These are phyloP conservation scores for Hemicentrotus pulcherrimus DNA, from an alignment of 35 echinoderm and acorn worm species.

Conservation along the genomic window DNA sequence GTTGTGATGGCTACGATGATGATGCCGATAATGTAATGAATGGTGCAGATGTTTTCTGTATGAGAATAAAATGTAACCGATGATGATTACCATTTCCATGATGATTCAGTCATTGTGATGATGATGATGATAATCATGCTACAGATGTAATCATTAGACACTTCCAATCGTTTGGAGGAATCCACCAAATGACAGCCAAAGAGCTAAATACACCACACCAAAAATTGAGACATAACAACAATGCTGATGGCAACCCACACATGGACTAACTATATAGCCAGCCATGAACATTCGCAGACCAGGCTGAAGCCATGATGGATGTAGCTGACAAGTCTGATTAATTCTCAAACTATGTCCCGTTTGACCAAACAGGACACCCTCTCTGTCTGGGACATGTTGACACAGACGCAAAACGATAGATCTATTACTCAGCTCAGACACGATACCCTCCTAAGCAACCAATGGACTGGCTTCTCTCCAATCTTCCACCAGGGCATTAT, in stretches of 20 bases:
- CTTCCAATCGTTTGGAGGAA: neutral
- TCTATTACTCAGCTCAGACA: conserved; percentile 24
- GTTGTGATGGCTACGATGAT: too few relatives aligned
- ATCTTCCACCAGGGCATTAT: too few relatives aligned
- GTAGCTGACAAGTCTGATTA: neutral
- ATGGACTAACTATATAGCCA: neutral
- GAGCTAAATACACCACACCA: neutral
- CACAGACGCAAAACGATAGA: conserved; percentile 23
- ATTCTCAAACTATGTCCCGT: neutral
- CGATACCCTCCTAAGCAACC: neutral
- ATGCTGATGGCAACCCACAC: neutral
- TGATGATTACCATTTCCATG: too few relatives aligned
- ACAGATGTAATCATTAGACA: neutral
- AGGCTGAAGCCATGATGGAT: neutral
- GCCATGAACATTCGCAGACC: neutral
- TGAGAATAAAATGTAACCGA: too few relatives aligned
- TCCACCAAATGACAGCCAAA: neutral
- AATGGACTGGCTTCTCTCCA: too few relatives aligned
- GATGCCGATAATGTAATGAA: too few relatives aligned
- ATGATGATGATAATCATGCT: neutral
- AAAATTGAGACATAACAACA: neutral
- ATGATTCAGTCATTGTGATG: too few relatives aligned
- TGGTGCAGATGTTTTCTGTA: too few relatives aligned
- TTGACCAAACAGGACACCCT: conserved; percentile 19
- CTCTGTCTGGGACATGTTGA: conserved; percentile 28